Base-by-base conservation (phyloP, 2,888 invertebrate species). In the Acholoe squamosa region DNA sequence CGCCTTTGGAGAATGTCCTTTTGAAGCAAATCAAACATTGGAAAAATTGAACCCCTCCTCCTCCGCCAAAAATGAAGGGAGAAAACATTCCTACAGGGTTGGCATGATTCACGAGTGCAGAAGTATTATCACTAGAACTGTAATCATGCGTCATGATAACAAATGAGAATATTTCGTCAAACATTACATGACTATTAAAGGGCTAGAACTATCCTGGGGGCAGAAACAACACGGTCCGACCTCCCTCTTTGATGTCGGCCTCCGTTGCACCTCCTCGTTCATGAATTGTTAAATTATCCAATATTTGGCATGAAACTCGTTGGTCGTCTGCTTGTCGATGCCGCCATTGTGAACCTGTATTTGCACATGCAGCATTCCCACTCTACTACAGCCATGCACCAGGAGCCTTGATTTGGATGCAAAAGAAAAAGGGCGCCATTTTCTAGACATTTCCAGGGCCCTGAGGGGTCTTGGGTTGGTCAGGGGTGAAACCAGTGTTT, bases 211-310 rank as follows among this genome's bases (percentile, higher is more conserved):
- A 43, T 43, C 22, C 61, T 19, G 19, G 22, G 61, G 61, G 61
- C 61, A 61, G 61, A 19, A n/a, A 61, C 61, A 61, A 61, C 61
- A 61, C 14, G 61, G 19, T 3, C 19, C 28, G 71, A 71, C 71
- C 71, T 71, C 31, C n/a, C 25, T 14, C 71, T 71, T 71, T 71
- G 71, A 71, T n/a, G 71, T 71, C 28, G 71, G 19, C 71, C 71
- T 71, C 31, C 14, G 31, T 71, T 28, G 71, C 61, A 19, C 25
- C n/a, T 28, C 71, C 71, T 25, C 31, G 28, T 19, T 71, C 71
- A 71, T 71, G 71, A 71, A 71, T 71, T 25, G 28, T 71, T 71
- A 71, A 71, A 71, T 71, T 71, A 28, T 71, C 71, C 71, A 71
- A 71, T 71, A 71, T 71, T 71, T 71, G 71, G 14, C 71, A 28